Evolutionary conservation across 2,888 invertebrate genomes (phyloP), one percentile per base, ranked within the genome.

Genomic region (Copidosoma aretas): DNA sequence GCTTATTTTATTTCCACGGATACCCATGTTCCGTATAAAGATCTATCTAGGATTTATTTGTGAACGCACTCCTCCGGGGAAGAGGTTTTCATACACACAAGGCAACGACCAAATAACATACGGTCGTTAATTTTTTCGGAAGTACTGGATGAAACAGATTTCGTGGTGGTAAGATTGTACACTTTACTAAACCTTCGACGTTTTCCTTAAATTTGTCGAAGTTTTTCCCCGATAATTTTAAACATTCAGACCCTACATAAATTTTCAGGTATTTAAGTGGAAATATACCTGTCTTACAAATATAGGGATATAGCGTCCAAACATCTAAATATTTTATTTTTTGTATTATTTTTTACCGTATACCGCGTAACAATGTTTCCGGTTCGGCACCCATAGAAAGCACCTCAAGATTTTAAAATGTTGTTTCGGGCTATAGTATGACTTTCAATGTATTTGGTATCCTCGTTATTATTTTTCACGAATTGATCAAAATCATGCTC

Each of bases 1-100:
- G 83, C 83, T 67, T 76, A 77, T 39, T 73, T 41, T 0, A 84
- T 59, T 71, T 83, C 83, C 19, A 77, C 78, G 0, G 76, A 74
- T n/a, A 81, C n/a, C n/a, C 78, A 83, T 8, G 81, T 80, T 5
- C 82, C 78, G 0, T 58, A 68, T 8, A 82, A 67, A 8, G 60
- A 43, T 25, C 79, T 71, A 21, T 78, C 74, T 2, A 32, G 10
- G 25, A 73, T 70, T 15, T 76, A 70, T 17, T 60, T 70, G 67
- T 83, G 82, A 1, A 21, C 51, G 68, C 83, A 84, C 0, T 72
- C 70, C 1, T 67, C 54, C 49, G 75, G 72, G 41, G 82, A 0
- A 72, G 74, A 14, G 75, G 71, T 74, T 82, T 83, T 2, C 32
- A 32, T 32, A 32, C 32, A 32, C 32, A 32, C 32, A 8, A 3